Percentiles rank a stretch among this genome's conserved stretches.
Evolutionary conservation across 2,797 vertebrate species (phyloP).

Genomic region (Arremon aurantiirostris): DNA sequence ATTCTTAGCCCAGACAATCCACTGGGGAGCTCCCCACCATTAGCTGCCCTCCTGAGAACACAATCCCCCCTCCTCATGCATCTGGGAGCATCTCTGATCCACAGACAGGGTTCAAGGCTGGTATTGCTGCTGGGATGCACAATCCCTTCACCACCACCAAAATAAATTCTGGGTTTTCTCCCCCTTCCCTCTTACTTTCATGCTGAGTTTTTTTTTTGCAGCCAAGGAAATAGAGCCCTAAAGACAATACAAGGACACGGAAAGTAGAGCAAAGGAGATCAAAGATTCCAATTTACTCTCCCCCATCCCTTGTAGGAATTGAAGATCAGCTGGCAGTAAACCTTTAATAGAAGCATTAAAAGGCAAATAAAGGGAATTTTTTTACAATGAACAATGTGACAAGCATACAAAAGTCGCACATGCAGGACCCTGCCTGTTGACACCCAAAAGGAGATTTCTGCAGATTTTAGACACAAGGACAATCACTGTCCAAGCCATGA

Average conservation of each 20-base stretch:
- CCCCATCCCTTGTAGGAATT: background rate
- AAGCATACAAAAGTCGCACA: background rate
- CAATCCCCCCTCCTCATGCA: accelerated
- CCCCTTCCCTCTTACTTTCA: background rate
- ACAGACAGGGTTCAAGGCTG: background rate
- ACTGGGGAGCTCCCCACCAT: background rate
- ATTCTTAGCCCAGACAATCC: background rate
- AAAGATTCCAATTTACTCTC: conserved; percentile 14
- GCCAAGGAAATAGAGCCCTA: background rate
- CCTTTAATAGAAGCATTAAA: background rate
- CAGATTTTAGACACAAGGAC: background rate
- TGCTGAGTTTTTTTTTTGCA: background rate
- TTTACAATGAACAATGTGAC: background rate
- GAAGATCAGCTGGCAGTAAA: background rate
- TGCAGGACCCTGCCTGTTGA: background rate
- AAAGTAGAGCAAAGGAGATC: background rate
- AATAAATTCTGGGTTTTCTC: background rate
- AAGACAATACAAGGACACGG: background rate
- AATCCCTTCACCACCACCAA: background rate
- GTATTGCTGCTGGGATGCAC: background rate
- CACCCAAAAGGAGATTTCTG: background rate
- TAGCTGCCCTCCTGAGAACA: background rate
- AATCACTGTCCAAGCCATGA: background rate
- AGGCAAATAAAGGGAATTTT: background rate
- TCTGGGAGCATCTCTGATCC: background rate